phyloP scores from a whole-genome alignment of 2,113 vertebrate species.

The Seriola aureovittata region DNA sequence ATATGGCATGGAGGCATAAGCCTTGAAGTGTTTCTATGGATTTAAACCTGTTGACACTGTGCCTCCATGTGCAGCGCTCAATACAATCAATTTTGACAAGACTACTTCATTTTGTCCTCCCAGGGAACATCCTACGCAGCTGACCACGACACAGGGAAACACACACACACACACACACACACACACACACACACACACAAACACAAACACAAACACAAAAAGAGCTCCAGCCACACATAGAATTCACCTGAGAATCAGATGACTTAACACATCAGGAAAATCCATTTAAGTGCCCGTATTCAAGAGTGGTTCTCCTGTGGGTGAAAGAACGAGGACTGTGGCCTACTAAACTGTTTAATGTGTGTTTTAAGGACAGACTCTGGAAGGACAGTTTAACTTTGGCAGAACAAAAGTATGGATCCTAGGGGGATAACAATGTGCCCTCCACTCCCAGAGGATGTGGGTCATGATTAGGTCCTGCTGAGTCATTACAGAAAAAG shows the following conservation, averaged over 20 bases:
- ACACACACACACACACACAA: slow-evolving; percentile 16
- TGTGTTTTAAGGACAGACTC: slow-evolving; percentile 47
- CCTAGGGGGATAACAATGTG: slow-evolving; percentile 10
- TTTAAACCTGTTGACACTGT: slow-evolving; percentile 49
- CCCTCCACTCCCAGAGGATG: neutral
- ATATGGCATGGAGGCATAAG: neutral
- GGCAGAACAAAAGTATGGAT: slow-evolving; percentile 21
- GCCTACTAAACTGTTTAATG: slow-evolving; percentile 50
- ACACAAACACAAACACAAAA: slow-evolving; percentile 15
- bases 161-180: slow-evolving; percentile 10
- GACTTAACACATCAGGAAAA: slow-evolving; percentile 60
- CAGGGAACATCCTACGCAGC: slow-evolving; percentile 35
- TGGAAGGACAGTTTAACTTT: slow-evolving; percentile 53
- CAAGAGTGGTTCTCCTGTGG: slow-evolving; percentile 42
- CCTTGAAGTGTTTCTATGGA: slow-evolving; percentile 22
- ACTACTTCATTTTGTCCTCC: slow-evolving; percentile 57
- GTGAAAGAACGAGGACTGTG: slow-evolving; percentile 23
- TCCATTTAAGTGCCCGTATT: slow-evolving; percentile 53
- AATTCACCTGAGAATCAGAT: slow-evolving; percentile 57
- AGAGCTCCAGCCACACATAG: slow-evolving; percentile 3
- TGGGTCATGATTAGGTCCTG: neutral
- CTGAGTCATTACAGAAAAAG: neutral
- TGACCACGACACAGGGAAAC: slow-evolving; percentile 49
- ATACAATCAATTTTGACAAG: slow-evolving; percentile 52
- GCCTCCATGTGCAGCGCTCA: slow-evolving; percentile 48